Base-by-base conservation (phyloP, 30 jellyfish, hydroid and myxozoan genomes). In the Aurelia aurita region DNA sequence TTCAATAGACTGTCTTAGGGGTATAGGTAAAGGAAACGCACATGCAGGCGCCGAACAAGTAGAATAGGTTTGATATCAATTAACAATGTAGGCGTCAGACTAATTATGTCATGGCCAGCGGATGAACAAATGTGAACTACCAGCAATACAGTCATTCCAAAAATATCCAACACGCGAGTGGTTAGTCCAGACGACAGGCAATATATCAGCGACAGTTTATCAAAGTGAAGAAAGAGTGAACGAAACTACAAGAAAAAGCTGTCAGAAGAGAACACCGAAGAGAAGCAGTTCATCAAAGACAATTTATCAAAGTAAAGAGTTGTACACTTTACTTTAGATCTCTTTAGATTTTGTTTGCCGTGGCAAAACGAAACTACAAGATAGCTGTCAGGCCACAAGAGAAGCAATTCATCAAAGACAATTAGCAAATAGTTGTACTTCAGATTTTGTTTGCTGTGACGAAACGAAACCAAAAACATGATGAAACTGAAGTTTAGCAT, bases 51-150 rank as follows among this genome's bases (percentile, higher is more conserved):
- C 87, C 93, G 22, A 5, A 47, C 39, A 68, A 21, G 46, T 51
- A 55, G 60, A 83, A 69, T 35, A 22, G 29, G 65, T 29, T 31
- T 71, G 93, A 54, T 83, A 83, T 14, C 45, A 5, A 81, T 67
- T 27, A 54, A 83, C 63, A 55, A 55, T 62, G 58, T 59, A 64
- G 93, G 86, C 93, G 88, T 77, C 88, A 58, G 88, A 77, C 66
- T 77, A 77, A 77, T 77, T 77, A 77, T 28, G 29, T 44, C 21
- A 34, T 72, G 85, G 47, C 34, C 18, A 45, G 65, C 23, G 27
- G 31, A 69, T 16, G 81, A 35, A 69, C 11, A 18, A 22, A n/a
- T 9, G 53, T 19, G 45, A 35, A 69, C 53, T 51, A 69, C 71
- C 58, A 39, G 64, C 19, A 1, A 70, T 15, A 70, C 28, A 44